These are phyloP conservation scores for Thumatha senex DNA, from an alignment of 2,888 invertebrate species.

Conservation along the genomic window DNA sequence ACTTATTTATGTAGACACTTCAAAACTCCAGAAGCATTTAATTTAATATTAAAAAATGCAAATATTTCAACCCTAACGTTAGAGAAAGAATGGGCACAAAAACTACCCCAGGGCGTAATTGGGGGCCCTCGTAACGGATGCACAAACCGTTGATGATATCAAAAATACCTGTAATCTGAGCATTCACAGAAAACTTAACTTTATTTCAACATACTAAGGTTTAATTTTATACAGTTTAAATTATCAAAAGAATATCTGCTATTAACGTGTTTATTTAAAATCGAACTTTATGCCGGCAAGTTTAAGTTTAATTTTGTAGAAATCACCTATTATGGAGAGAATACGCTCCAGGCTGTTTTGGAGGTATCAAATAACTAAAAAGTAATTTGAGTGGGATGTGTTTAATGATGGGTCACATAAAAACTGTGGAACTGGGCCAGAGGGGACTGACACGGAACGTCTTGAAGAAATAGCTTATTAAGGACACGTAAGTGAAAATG, in stretches of 20 bases:
- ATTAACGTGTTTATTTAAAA: conserved; percentile 15
- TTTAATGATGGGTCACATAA: conserved; percentile 24
- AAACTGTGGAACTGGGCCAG: conserved; percentile 14
- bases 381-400: conserved; percentile 34
- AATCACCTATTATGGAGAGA: not conserved
- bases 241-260: conserved; percentile 5
- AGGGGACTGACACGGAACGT: not conserved
- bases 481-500: too few species aligned
- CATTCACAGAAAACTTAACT: not conserved
- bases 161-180: conserved; percentile 16
- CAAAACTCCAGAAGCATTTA: not conserved
- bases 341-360: conserved; percentile 25
- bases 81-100: conserved; percentile 28
- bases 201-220: not conserved
- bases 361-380: conserved; percentile 26
- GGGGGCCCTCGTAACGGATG: conserved; percentile 35
- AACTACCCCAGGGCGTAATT: conserved; percentile 14
- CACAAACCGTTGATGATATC: conserved; percentile 42
- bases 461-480: not conserved
- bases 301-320: conserved; percentile 6
- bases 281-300: not conserved
- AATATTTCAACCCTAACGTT: conserved; percentile 16
- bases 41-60: conserved; percentile 9
- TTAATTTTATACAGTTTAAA: not conserved
- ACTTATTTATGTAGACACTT: conserved; percentile 2